Evolutionary conservation across 37 sponge, comb jelly and placozoan species (phyloP), one percentile per base, ranked within the genome.

Genomic region (Cliona cf. orientalis): DNA sequence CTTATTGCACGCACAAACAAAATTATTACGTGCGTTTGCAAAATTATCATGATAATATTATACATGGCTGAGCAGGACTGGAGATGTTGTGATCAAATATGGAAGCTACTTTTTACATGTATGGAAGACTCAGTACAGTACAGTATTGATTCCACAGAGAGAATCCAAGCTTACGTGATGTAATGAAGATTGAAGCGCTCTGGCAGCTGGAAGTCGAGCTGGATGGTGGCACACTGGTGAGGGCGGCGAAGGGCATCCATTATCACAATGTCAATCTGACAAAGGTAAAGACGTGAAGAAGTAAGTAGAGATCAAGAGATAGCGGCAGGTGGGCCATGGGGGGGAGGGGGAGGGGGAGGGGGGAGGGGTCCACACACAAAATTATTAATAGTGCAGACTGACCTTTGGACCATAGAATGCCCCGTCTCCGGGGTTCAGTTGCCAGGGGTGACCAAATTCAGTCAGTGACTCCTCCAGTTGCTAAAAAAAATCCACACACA

Each of bases 331-430:
- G 23, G 72, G 28, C 40, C 40, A 68, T 6, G 69, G 69, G 35
- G 40, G 39, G 39, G 69, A 33, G 69, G 42, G 40, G 69, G 42
- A 28, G 46, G 71, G 71, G 35, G 61, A 37, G 61, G 42, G 31
- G 61, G 67, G 34, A 3, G 36, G 37, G 34, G 62, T 23, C 1
- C 14, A 41, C 14, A 43, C 2, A n/a, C n/a, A n/a, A n/a, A 49
- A 21, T 49, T 31, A 49, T 21, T 21, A 11, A 49, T 49, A 21
- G 17, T 49, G 55, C 17, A 49, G 29, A 58, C 64, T 19, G 28
- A 92, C 95, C 80, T 98, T 98, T 19, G 99, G 99, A 0, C 99
- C 99, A 89, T 98, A 98, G 76, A 98, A 98, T 31, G 99, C 99
- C 34, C 99, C 99, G 78, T 96, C 97, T 39, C 95, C 95, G 43